Evolutionary conservation across 2,888 invertebrate species (phyloP), one percentile per base, ranked within the genome.

Genomic region (Anaspis maculata): DNA sequence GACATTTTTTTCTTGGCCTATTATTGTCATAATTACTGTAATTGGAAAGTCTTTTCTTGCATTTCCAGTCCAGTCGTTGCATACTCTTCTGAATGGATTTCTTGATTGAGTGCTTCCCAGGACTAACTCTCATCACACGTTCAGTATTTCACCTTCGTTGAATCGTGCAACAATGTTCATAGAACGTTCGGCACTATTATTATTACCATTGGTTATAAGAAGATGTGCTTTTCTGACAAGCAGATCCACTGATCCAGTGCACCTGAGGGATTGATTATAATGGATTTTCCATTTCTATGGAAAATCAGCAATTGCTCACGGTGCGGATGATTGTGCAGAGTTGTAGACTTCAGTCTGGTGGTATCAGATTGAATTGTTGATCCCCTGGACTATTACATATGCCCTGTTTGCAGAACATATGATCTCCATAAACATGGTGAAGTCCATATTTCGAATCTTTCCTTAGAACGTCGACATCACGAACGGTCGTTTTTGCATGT

Each of bases 151-250:
- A 2, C 42, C 42, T 15, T 15, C 16, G 30, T 44, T 46, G 31
- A 42, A 46, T 25, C 38, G 13, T n/a, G 44, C 37, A 13, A 44
- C 33, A 4, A 44, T 29, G 28, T 34, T 37, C 41, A 41, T 44
- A 3, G 44, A 30, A 12, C 32, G 21, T 28, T 42, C 40, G 7
- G 41, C 32, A 15, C 38, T 15, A 25, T 42, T 46, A 13, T 42
- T 44, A 22, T 40, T 46, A 25, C 42, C 39, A 26, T 42, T 41
- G 19, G 34, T 35, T 2, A 44, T 30, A 12, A 46, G 19, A 13
- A 38, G 16, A 29, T 40, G 32, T 3, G 40, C 32, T 26, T 41
- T 43, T 21, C 30, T 19, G 1, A 43, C 15, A 10, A 43, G 12
- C 13, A 33, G 12, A 29, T 34, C 27, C 14, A 38, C n/a, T n/a